Percentiles rank a stretch among this genome's conserved stretches.
Evolutionary conservation across 2,113 vertebrate genomes (phyloP).

Genomic region (Phyllostomus discolor): DNA sequence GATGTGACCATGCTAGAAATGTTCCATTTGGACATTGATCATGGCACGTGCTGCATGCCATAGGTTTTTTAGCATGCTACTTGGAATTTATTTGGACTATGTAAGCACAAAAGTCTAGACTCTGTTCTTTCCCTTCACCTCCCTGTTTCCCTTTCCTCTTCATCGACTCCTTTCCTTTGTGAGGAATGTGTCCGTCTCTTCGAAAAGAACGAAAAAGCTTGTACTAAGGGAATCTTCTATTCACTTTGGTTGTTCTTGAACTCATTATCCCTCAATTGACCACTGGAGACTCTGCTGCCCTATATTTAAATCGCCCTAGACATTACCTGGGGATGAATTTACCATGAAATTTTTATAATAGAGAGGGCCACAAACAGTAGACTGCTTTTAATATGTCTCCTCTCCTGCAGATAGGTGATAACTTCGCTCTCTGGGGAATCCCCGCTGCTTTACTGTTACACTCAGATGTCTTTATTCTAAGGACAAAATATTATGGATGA

Average conservation of each 20-base stretch:
- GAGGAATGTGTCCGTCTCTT: not conserved
- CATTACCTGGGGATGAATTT: not conserved
- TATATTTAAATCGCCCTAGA: not conserved
- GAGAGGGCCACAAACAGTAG: constrained; percentile 18
- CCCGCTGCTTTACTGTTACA: not conserved
- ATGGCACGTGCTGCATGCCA: not conserved
- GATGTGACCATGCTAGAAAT: not conserved
- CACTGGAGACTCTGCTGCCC: not conserved
- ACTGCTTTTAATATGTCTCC: constrained; percentile 16
- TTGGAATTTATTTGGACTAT: not conserved
- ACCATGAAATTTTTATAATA: constrained; percentile 50
- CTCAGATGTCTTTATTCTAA: constrained; percentile 46
- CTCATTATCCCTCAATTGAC: constrained; percentile 16
- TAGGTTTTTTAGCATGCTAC: not conserved
- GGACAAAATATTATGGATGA: constrained; percentile 36
- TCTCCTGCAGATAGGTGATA: not conserved
- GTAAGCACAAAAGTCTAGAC: not conserved
- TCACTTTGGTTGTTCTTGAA: not conserved
- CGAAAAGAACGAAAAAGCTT: constrained; percentile 51
- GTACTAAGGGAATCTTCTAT: not conserved
- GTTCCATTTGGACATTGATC: not conserved
- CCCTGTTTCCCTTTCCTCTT: not conserved
- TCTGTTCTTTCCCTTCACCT: not conserved
- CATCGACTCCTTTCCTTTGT: not conserved
- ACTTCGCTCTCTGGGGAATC: not conserved